phyloP scores from a whole-genome alignment of 2,888 invertebrate species.

The Ischnus inquisitorius region DNA sequence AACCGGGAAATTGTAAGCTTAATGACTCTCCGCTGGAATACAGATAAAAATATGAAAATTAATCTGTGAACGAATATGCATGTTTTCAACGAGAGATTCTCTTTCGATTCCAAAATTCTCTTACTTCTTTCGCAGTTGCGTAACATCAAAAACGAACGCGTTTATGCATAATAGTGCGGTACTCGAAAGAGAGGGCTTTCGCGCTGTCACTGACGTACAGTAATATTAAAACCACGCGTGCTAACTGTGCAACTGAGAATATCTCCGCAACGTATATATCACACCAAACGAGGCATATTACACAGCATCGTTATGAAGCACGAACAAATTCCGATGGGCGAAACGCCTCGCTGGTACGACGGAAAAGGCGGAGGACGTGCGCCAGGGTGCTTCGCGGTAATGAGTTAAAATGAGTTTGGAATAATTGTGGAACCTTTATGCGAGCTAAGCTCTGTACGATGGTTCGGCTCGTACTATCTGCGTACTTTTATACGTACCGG shows the following conservation, averaged over 20 bases:
- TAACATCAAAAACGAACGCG: constrained; percentile 20
- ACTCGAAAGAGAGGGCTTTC: neutral
- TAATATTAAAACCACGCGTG: neutral
- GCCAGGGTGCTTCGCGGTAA: constrained; percentile 67
- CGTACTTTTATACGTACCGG: constrained; percentile 16
- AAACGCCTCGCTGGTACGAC: constrained; percentile 25
- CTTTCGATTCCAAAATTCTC: neutral
- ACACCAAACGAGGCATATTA: constrained; percentile 35
- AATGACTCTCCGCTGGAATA: constrained; percentile 20
- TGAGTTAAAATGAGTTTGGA: constrained; percentile 80
- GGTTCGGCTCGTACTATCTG: neutral
- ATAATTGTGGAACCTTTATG: constrained; percentile 74
- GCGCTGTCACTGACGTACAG: neutral
- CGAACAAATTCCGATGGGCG: constrained; percentile 34
- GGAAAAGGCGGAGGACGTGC: constrained; percentile 25
- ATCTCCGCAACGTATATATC: constrained; percentile 18
- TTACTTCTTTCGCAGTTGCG: constrained; percentile 14
- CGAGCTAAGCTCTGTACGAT: constrained; percentile 20
- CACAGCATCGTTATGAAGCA: constrained; percentile 28
- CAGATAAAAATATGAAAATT: constrained; percentile 33
- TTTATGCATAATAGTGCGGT: constrained; percentile 9
- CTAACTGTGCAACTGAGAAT: neutral
- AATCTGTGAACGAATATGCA: constrained; percentile 18
- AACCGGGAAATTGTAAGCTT: constrained; percentile 21
- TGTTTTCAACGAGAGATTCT: neutral